These are phyloP conservation scores for Callipepla californica DNA, from an alignment of 2,113 vertebrate genomes.

Conservation along the genomic window DNA sequence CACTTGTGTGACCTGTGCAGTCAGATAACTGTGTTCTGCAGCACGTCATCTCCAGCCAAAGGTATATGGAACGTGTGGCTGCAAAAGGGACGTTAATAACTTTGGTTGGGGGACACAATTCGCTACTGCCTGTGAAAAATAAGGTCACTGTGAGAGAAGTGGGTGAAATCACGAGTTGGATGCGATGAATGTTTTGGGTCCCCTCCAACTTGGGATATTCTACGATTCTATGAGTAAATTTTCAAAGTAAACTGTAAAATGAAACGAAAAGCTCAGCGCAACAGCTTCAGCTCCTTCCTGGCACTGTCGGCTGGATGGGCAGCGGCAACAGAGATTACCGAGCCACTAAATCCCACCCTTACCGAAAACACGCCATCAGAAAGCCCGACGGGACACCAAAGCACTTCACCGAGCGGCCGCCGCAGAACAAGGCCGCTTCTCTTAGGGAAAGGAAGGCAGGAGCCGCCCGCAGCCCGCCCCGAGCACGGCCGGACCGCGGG, in stretches of 20 bases:
- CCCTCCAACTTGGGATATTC: no score
- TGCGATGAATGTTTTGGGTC: no score
- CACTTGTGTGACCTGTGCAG: neutral
- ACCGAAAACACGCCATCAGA: neutral
- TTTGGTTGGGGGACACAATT: neutral
- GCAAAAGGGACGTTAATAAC: neutral
- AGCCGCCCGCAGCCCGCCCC: no score
- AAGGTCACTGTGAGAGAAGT: neutral
- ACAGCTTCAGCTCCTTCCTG: neutral
- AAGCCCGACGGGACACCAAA: neutral
- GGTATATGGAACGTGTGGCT: neutral
- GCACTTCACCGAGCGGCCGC: neutral
- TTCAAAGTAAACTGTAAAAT: neutral
- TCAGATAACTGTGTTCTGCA: neutral
- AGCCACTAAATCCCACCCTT: neutral
- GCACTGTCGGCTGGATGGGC: fast-evolving
- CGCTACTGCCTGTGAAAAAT: neutral
- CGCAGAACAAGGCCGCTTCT: neutral
- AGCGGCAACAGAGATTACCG: neutral
- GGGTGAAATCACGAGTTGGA: no score
- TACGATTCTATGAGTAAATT: neutral
- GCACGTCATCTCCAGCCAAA: neutral
- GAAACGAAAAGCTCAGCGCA: neutral
- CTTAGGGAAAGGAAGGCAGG: no score
- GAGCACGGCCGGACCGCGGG: no score